Base-by-base conservation (phyloP, 2,797 vertebrate genomes). In the Pangasius sanitwongsei region DNA sequence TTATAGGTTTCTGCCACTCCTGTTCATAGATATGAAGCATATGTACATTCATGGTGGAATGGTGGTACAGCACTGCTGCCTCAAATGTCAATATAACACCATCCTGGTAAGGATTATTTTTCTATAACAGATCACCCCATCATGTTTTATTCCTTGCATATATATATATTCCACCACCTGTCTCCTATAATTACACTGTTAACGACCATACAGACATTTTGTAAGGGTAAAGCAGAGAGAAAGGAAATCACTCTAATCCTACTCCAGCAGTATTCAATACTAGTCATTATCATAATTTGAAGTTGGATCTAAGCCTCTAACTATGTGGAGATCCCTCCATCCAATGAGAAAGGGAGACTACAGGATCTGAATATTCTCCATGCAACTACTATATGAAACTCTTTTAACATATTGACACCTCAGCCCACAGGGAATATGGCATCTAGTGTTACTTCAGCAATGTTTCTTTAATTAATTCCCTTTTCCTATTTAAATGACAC, bases 401-500 rank as follows among this genome's bases (percentile, higher is more conserved):
- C 44, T 57, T 83, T 48, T 67, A 57, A 44, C 44, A 82, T 61
- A 28, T 63, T 83, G 55, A 85, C 74, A 87, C 57, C 23, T 74
- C 50, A 1, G 25, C 63, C 69, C 55, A 89, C 83, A 59, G 67
- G 75, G 83, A 75, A 48, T 28, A 59, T 34, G 50, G 28, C 55
- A 3, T 61, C 55, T 78, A 57, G 34, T 65, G 74, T 88, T 67
- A 6, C 69, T 65, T 65, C 72, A 86, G 86, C 34, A 55, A 63
- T 65, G 83, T 34, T 83, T 55, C 31, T 69, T 70, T 81, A 57
- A 90, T 89, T 70, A 65, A 63, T 59, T 53, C 55, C 65, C 78
- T 65, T 53, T 72, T 89, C 83, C 44, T 88, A 65, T 85, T 85
- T 61, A 59, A 89, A 69, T 59, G 41, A 59, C 13, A 87, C 11